Evolutionary conservation across 1,140 invertebrate genomes (phyloP), one percentile per base, ranked within the genome.

Genomic region (Saccostrea echinata): DNA sequence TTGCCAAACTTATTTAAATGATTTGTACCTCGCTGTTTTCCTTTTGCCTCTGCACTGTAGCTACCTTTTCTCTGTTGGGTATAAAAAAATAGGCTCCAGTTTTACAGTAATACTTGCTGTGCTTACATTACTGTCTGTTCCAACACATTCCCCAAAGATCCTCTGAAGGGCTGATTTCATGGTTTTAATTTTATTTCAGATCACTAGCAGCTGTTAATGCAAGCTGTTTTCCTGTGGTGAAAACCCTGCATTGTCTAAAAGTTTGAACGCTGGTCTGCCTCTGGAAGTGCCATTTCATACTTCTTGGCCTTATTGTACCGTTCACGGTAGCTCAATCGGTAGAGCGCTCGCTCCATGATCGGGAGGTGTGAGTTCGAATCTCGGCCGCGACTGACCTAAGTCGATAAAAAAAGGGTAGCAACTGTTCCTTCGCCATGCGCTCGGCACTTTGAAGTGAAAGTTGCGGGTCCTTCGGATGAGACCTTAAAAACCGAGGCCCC

Each of bases 211-310:
- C 90, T 6, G 86, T 90, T 21, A 89, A 84, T 33, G 86, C 88
- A n/a, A 89, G 57, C 35, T 89, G 88, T 71, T 81, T 21, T 90
- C 88, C 71, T 71, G 35, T 13, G 61, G 16, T 12, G 64, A 71
- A 51, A 89, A 35, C 30, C 52, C 85, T 43, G 90, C 85, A 87
- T 85, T 85, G 53, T 90, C 90, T 24, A 90, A 68, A 3, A 89
- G 43, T 53, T 88, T 89, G 76, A 90, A 90, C 13, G 88, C 87
- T 53, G 30, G 0, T 87, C 55, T 43, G 90, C 85, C 11, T 89
- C 88, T 11, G 88, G 90, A 18, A 90, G 80, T 30, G 8, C n/a
- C 90, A 89, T 89, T 18, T 90, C 76, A 85, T 87, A 80, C 80
- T 89, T 89, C 35, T 85, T 87, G 57, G 76, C 61, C 30, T 80